Percentiles rank a stretch among this genome's conserved stretches.
Conservation (phyloP, 2,797 vertebrate species). For the Dromococcyx pavoninus region DNA sequence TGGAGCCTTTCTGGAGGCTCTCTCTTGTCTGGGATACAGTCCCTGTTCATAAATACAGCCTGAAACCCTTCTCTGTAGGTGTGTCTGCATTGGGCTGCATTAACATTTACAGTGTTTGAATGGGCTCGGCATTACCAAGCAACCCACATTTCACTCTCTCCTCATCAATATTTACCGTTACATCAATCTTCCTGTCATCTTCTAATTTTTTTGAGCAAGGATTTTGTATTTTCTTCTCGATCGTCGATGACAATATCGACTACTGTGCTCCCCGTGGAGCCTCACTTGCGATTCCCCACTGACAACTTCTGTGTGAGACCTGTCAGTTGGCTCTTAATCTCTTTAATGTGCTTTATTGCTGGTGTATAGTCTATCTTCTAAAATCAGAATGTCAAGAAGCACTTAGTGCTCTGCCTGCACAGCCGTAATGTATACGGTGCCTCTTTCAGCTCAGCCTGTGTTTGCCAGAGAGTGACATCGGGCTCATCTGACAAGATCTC, state of each 20-base stretch:
- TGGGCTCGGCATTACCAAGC: conserved; percentile 28
- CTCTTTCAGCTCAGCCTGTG: background rate
- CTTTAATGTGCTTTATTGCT: background rate
- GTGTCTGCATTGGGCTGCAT: background rate
- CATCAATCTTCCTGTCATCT: conserved; percentile 59
- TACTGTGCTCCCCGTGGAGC: background rate
- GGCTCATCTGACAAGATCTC: background rate
- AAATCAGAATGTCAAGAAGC: background rate
- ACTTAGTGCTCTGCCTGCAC: background rate
- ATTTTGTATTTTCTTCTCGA: background rate
- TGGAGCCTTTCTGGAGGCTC: conserved; percentile 26
- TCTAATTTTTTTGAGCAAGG: background rate
- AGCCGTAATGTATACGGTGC: accelerated
- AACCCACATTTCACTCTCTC: conserved; percentile 37
- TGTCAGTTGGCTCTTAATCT: background rate
- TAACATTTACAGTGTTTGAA: background rate
- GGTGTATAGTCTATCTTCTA: background rate
- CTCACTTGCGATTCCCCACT: background rate
- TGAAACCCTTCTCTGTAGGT: background rate
- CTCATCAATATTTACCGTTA: conserved; percentile 50
- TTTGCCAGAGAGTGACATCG: background rate
- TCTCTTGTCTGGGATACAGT: conserved; percentile 20
- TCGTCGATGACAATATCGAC: background rate
- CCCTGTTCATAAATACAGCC: background rate
- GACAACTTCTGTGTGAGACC: background rate